A percentile compares a stretch with the other conserved stretches of the same genome.
These are phyloP conservation scores for Wiebesia pumilae DNA, from an alignment of 1,140 invertebrate genomes.

Conservation along the genomic window DNA sequence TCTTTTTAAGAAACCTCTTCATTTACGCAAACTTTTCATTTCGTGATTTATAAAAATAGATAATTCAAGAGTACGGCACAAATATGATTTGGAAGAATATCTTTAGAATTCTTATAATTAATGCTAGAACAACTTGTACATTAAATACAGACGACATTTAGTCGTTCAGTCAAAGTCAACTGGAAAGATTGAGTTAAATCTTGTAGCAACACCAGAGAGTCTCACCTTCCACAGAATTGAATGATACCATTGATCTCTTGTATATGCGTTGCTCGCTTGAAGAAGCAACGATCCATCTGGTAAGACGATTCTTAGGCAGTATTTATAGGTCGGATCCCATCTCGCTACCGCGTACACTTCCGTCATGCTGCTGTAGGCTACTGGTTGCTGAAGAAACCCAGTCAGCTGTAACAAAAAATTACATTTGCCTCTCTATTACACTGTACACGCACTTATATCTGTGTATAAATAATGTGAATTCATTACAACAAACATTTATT, in stretches of 20 bases:
- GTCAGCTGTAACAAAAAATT: slow-evolving; percentile 78
- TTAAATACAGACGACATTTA: no score
- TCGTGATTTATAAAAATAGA: no score
- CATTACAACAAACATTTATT: no score
- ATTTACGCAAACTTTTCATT: no score
- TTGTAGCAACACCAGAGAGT: background rate
- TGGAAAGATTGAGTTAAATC: background rate
- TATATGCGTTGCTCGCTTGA: slow-evolving; percentile 87
- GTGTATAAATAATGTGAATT: no score
- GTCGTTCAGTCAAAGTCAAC: background rate
- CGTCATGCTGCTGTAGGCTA: slow-evolving; percentile 85
- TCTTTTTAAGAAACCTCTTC: no score
- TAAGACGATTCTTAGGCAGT: slow-evolving; percentile 86
- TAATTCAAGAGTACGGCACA: no score
- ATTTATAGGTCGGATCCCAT: slow-evolving; percentile 88
- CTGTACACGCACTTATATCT: background rate
- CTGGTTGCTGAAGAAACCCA: slow-evolving; percentile 83
- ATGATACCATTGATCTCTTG: slow-evolving; percentile 89
- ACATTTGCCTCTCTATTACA: background rate
- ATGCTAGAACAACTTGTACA: no score
- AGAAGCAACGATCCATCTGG: slow-evolving; percentile 85
- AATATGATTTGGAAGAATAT: no score
- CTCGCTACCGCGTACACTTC: slow-evolving; percentile 86
- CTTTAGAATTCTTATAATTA: no score
- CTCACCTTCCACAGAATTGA: slow-evolving; percentile 90